Evolutionary conservation across 2,888 invertebrate genomes (phyloP).

Genomic region (Hemistola chrysoprasaria): DNA sequence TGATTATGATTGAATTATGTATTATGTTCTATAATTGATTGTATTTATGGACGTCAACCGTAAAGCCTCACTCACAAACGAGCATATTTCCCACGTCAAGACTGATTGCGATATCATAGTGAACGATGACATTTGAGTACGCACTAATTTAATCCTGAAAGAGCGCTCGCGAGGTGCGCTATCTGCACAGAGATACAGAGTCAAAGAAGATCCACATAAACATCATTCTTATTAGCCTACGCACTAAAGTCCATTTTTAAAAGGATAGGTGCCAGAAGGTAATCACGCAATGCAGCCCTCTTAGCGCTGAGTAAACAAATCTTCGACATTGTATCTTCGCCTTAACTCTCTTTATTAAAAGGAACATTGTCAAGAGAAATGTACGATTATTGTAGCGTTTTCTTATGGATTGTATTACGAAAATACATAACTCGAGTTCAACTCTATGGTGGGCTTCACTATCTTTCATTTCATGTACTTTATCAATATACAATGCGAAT

Average conservation of each 20-base stretch:
- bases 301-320: slow-evolving; percentile 74
- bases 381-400: slow-evolving; percentile 77
- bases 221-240: slow-evolving; percentile 50
- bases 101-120: slow-evolving; percentile 78
- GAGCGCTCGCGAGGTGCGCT: slow-evolving; percentile 52
- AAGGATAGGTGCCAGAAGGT: slow-evolving; percentile 41
- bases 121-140: slow-evolving; percentile 73
- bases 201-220: slow-evolving; percentile 39
- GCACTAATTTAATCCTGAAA: slow-evolving; percentile 68
- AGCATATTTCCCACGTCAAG: slow-evolving; percentile 79
- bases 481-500: slow-evolving; percentile 69
- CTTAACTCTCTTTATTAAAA: slow-evolving; percentile 79
- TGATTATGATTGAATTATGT: slow-evolving; percentile 71
- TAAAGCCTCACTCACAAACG: slow-evolving; percentile 67
- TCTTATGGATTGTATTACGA: slow-evolving; percentile 78
- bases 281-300: slow-evolving; percentile 68
- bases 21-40: slow-evolving; percentile 67
- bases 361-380: slow-evolving; percentile 79
- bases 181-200: slow-evolving; percentile 58
- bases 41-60: slow-evolving; percentile 68
- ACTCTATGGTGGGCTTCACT: slow-evolving; percentile 65
- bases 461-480: slow-evolving; percentile 72
- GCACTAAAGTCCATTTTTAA: slow-evolving; percentile 61
- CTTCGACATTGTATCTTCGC: slow-evolving; percentile 78
- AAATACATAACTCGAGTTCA: slow-evolving; percentile 69